Percentiles rank a stretch among this genome's conserved stretches.
These are phyloP conservation scores for Oncorhynchus tshawytscha DNA, from an alignment of 2,113 vertebrate genomes.

Conservation along the genomic window DNA sequence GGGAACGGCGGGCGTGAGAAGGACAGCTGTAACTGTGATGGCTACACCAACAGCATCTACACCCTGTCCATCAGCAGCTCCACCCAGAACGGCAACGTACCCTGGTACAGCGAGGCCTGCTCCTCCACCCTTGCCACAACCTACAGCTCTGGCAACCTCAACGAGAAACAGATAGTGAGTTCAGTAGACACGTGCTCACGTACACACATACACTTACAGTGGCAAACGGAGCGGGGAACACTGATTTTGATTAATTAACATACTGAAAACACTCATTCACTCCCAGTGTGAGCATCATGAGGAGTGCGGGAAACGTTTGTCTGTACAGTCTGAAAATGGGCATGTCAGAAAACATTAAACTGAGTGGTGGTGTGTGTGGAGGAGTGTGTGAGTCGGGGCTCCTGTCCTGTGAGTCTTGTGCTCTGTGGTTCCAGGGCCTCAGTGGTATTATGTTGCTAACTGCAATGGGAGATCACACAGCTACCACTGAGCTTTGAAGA, in stretches of 20 bases:
- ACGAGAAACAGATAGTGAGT: constrained; percentile 90
- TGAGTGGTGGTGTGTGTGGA: neutral
- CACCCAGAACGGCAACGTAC: constrained; percentile 81
- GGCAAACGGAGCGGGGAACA: neutral
- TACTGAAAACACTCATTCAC: neutral
- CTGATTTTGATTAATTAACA: neutral
- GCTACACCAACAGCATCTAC: constrained; percentile 92
- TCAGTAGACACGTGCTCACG: neutral
- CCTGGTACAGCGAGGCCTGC: constrained; percentile 91
- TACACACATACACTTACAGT: neutral
- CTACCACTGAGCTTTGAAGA: neutral
- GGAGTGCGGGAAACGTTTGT: neutral
- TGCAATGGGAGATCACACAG: neutral
- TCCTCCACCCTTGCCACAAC: constrained; percentile 88
- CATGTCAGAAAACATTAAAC: neutral
- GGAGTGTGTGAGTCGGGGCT: neutral
- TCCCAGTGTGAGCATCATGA: neutral
- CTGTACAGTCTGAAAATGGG: neutral
- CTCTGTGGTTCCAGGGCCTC: neutral
- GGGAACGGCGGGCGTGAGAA: constrained; percentile 84
- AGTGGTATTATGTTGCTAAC: neutral
- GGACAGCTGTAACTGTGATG: constrained; percentile 89
- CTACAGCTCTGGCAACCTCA: constrained; percentile 86
- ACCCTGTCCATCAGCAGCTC: constrained; percentile 88
- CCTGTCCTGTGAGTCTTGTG: constrained; percentile 6